phyloP scores from a whole-genome alignment of 2,888 invertebrate genomes.

The Oligia latruncula region DNA sequence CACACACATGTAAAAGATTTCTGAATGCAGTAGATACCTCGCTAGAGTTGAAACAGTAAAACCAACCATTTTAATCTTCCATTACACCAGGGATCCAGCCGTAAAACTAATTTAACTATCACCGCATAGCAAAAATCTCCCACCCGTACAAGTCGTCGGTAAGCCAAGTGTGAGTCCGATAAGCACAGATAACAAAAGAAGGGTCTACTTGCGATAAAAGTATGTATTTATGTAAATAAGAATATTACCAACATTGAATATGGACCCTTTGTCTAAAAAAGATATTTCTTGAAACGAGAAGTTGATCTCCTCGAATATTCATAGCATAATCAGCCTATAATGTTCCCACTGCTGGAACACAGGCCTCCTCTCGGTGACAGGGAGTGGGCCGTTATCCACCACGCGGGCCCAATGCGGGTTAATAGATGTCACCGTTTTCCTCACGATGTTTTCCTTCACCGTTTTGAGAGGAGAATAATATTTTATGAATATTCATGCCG shows the following conservation, averaged over 20 bases:
- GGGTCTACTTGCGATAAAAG: background rate
- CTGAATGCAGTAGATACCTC: background rate
- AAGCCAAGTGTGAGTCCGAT: background rate
- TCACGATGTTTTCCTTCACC: background rate
- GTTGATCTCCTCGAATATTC: background rate
- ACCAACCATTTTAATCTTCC: constrained; percentile 5
- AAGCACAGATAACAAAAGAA: background rate
- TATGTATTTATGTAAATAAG: background rate
- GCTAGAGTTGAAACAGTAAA: background rate
- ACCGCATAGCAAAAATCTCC: constrained; percentile 11
- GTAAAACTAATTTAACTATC: constrained; percentile 35
- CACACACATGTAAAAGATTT: background rate
- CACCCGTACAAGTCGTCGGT: background rate
- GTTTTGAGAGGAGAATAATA: background rate
- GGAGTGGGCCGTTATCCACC: background rate
- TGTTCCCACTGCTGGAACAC: background rate
- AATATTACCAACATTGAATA: background rate
- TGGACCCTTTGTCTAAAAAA: background rate
- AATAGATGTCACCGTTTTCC: background rate
- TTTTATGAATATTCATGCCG: background rate
- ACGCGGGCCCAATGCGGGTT: too few species aligned
- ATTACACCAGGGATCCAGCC: constrained; percentile 8
- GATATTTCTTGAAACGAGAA: background rate
- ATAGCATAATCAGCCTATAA: background rate
- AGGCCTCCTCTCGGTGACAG: background rate